A percentile compares a stretch with the other conserved stretches of the same genome.
Conservation (phyloP, 64 coral and sea anemone genomes). For the Stichodactyla helianthus region DNA sequence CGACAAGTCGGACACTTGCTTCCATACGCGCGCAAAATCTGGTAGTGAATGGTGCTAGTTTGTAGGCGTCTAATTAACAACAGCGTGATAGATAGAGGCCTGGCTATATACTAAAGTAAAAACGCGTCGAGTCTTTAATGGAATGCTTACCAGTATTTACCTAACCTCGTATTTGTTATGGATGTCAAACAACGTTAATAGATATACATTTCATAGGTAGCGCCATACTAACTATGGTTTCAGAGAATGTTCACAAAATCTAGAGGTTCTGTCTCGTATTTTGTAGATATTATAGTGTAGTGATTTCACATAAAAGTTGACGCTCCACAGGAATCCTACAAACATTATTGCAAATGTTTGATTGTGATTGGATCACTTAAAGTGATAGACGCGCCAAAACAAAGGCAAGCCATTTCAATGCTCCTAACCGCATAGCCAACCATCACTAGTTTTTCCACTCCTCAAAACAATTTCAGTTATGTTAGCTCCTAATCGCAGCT, state of each 20-base stretch:
- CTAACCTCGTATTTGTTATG: constrained; percentile 1
- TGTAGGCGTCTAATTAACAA: not conserved
- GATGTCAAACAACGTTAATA: constrained; percentile 3
- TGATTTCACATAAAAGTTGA: not conserved
- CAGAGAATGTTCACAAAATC: not conserved
- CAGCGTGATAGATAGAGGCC: not conserved
- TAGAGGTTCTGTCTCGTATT: not conserved
- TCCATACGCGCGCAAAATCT: not conserved
- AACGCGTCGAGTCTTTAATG: not conserved
- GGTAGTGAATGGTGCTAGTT: not conserved
- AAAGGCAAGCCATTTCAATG: not conserved
- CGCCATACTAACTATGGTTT: not conserved
- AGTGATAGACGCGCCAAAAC: not conserved
- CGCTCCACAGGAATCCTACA: too few species aligned
- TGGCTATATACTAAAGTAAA: not conserved
- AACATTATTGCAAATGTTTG: not conserved
- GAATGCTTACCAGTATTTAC: constrained; percentile 10
- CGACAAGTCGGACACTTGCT: too few species aligned
- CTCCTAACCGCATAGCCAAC: not conserved
- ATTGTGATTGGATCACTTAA: not conserved
- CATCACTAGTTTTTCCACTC: too few species aligned
- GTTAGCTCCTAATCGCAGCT: too few species aligned
- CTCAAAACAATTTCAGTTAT: too few species aligned
- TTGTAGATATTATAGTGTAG: not conserved
- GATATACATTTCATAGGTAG: not conserved